Conservation (phyloP, 2,888 invertebrate genomes). For the Dugesia japonica region DNA sequence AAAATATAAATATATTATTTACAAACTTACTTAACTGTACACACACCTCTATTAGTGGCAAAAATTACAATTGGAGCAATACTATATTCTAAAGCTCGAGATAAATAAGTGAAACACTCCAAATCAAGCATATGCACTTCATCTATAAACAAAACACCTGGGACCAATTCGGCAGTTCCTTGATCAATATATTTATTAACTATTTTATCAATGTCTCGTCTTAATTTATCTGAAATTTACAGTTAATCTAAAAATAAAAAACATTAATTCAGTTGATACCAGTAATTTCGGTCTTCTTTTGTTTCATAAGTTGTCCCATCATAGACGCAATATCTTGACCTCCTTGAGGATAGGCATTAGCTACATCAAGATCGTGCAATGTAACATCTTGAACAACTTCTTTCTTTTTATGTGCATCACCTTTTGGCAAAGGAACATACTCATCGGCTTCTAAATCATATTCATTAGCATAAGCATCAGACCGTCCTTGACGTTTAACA, state of each 20-base stretch:
- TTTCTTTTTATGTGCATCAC: slow-evolving; percentile 96
- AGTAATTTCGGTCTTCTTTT: slow-evolving; percentile 97
- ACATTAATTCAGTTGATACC: too few relatives aligned
- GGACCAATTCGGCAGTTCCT: slow-evolving; percentile 90
- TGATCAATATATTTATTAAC: slow-evolving; percentile 97
- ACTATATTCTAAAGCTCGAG: slow-evolving; percentile 82
- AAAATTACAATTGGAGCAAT: slow-evolving; percentile 94
- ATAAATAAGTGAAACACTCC: slow-evolving; percentile 94
- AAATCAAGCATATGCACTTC: slow-evolving; percentile 96
- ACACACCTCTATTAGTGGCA: slow-evolving; percentile 86
- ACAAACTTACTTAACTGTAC: slow-evolving; percentile 55
- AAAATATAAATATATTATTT: background rate
- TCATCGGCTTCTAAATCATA: slow-evolving; percentile 98
- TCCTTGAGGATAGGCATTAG: slow-evolving; percentile 89
- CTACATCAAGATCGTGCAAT: slow-evolving; percentile 83
- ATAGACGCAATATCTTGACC: slow-evolving; percentile 91
- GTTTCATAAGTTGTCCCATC: slow-evolving; percentile 96
- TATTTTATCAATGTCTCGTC: slow-evolving; percentile 88
- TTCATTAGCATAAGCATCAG: slow-evolving; percentile 91
- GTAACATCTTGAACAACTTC: slow-evolving; percentile 92
- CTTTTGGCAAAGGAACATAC: slow-evolving; percentile 94
- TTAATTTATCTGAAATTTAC: slow-evolving; percentile 62
- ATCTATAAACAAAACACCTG: slow-evolving; percentile 89
- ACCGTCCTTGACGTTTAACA: slow-evolving; percentile 85
- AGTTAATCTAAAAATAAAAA: too few relatives aligned